A percentile compares a stretch with the other conserved stretches of the same genome.
Conservation (phyloP, 1,140 invertebrate genomes). For the Proales similis region DNA sequence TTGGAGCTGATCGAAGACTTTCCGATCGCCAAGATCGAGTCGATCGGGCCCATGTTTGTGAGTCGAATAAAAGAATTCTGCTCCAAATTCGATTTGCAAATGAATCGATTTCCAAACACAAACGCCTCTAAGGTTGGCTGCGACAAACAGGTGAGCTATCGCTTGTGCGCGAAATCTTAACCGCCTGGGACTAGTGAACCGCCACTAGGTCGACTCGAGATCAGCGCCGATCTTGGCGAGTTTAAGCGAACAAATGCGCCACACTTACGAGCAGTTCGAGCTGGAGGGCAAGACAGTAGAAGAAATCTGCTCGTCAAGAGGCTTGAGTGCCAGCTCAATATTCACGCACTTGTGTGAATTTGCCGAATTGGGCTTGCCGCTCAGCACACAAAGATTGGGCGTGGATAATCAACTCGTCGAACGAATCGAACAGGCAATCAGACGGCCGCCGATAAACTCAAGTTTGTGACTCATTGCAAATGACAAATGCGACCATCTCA, state of each 20-base stretch:
- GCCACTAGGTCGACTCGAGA: neutral
- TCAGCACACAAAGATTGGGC: neutral
- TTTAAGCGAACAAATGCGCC: neutral
- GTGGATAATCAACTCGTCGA: neutral
- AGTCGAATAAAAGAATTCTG: neutral
- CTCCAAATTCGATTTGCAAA: neutral
- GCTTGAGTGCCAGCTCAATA: neutral
- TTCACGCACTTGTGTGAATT: neutral
- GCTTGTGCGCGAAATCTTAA: too few species aligned
- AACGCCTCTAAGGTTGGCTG: too few species aligned
- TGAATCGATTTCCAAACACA: neutral
- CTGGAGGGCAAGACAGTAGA: neutral
- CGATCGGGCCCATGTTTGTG: neutral
- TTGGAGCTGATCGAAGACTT: neutral
- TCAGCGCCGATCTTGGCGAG: neutral
- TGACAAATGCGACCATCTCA: neutral
- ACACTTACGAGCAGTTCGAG: neutral
- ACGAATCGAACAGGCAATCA: neutral
- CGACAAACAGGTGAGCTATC: too few species aligned
- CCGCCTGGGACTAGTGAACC: too few species aligned
- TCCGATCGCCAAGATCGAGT: neutral
- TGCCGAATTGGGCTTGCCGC: neutral
- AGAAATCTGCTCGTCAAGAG: neutral
- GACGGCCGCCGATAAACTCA: neutral
- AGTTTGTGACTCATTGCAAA: neutral